Percentiles rank a stretch among this genome's conserved stretches.
phyloP scores from a whole-genome alignment of 2,113 vertebrate genomes.

The Pituophis catenifer region DNA sequence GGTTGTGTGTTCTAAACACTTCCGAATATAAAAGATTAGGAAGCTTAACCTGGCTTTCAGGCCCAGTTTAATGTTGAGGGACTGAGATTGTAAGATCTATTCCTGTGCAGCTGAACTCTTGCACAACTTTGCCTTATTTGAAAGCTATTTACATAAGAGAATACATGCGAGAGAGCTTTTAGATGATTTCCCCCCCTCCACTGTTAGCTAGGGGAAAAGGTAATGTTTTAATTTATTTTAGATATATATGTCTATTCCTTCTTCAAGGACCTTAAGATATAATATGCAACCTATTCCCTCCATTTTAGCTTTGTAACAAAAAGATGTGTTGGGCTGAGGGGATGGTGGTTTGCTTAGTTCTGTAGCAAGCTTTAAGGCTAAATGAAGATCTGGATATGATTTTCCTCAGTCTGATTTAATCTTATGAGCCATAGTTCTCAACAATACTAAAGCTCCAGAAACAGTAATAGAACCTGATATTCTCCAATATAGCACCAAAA shows the following conservation, averaged over 20 bases:
- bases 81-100: background rate
- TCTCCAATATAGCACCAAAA: background rate
- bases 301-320: background rate
- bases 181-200: no score
- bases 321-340: background rate
- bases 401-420: background rate
- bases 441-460: background rate
- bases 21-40: constrained; percentile 15
- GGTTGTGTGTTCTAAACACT: background rate
- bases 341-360: background rate
- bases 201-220: background rate
- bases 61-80: background rate
- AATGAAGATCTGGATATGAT: background rate
- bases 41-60: background rate
- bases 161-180: background rate
- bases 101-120: background rate
- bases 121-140: background rate
- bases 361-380: background rate
- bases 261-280: background rate
- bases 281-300: background rate
- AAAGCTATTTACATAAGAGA: background rate
- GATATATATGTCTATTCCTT: background rate
- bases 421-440: background rate
- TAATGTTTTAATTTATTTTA: background rate
- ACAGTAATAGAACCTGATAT: background rate